Percentiles rank a stretch among this genome's conserved stretches.
These are phyloP conservation scores for Chesias legatella DNA, from an alignment of 2,888 invertebrate genomes.

Conservation along the genomic window DNA sequence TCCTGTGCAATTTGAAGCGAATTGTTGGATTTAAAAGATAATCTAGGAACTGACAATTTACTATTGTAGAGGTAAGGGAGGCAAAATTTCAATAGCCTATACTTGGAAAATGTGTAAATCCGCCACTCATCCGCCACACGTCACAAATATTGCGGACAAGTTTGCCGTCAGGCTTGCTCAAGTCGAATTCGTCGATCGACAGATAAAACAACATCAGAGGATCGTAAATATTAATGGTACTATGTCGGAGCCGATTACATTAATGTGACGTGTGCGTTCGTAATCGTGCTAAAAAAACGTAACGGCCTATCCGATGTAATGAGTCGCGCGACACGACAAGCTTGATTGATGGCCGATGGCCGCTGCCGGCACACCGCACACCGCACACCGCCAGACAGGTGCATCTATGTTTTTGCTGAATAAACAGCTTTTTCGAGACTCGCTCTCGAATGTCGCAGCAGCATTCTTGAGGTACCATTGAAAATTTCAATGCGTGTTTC, in stretches of 20 bases:
- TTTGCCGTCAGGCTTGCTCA: no score
- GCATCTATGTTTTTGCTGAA: slow-evolving; percentile 14
- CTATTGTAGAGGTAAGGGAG: no score
- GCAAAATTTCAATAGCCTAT: no score
- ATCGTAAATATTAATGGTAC: slow-evolving; percentile 19
- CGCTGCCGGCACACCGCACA: slow-evolving; percentile 10
- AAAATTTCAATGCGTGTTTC: background rate
- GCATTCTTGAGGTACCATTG: slow-evolving; percentile 5
- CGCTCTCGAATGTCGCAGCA: slow-evolving; percentile 7
- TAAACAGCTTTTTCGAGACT: slow-evolving; percentile 5
- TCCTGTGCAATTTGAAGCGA: no score
- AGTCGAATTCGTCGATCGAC: background rate
- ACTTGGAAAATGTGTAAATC: no score
- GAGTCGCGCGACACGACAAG: slow-evolving; percentile 20
- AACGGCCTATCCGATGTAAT: slow-evolving; percentile 10
- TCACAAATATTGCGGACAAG: no score
- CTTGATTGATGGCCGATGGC: slow-evolving; percentile 25
- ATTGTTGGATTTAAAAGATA: no score
- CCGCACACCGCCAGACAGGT: no score
- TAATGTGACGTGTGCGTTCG: slow-evolving; percentile 15
- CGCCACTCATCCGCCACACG: no score
- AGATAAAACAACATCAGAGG: slow-evolving; percentile 10
- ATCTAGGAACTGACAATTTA: no score
- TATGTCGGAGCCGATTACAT: slow-evolving; percentile 19
- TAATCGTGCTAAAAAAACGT: slow-evolving; percentile 15